Base-by-base conservation (phyloP, 2,888 invertebrate genomes). In the Cotesia congregata region DNA sequence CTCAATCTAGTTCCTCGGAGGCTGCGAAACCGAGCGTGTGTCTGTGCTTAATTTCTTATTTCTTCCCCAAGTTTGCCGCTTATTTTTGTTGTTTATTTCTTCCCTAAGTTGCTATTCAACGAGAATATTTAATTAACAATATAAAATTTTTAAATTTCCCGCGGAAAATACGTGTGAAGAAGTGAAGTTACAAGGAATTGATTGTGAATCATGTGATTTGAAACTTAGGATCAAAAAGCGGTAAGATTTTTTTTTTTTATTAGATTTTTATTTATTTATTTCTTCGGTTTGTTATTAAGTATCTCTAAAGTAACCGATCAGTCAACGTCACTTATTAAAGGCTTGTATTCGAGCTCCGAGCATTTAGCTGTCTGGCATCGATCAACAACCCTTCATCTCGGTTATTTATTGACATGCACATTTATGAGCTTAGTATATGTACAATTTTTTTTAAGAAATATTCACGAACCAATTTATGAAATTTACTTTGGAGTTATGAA, bases 1-100 rank as follows among this genome's bases (percentile, higher is more conserved):
- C 88, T 88, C 88, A 88, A 88, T 88, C 87, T 88, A 88, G 88
- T 88, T 85, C 84, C 85, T 86, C 86, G 82, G 86, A 85, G 85
- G 86, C 86, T 85, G 86, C 83, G 84, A 83, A 77, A 79, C 81
- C 79, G 84, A 75, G 77, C 82, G 82, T 67, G 80, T 80, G 81
- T 81, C 76, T 50, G 12, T 12, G 7, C 50, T 50, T 7, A 12
- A 50, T 12, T 50, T 50, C 7, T 6, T 0, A 9, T 50, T 12
- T 30, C 30, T 30, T 30, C 3, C 30, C 30, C 3, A 30, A 0
- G 3, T 30, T 30, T 30, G 30, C 30, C 30, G 30, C 50, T 65
- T 65, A 6, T 65, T 76, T 9, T 40, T 65, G 30, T 64, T 65
- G 39, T 50, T 70, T 50, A 50, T 12, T 50, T 12, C 50, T 12